Evolutionary conservation across 2,888 invertebrate genomes (phyloP), one percentile per base, ranked within the genome.

Genomic region (Lithophane semibrunnea): DNA sequence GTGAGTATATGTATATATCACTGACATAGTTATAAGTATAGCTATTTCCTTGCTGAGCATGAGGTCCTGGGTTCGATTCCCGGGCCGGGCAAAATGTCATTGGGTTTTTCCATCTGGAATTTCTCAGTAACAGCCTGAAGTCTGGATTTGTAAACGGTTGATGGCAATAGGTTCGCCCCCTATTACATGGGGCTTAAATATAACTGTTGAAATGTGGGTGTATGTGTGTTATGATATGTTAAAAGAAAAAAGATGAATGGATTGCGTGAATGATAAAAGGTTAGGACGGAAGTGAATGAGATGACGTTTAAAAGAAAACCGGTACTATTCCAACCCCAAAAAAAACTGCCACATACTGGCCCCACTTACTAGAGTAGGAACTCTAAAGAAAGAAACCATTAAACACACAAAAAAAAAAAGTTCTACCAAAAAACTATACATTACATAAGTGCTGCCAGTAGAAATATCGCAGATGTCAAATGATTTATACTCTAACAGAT

Each of bases 401-500:
- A 37, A 16, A 63, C 12, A n/a, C 12, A 12, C 21, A 37, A 67
- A 52, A 68, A 29, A 68, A 69, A 63, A 65, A 3, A n/a, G n/a
- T n/a, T 49, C n/a, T 29, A n/a, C 60, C 37, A 24, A 75, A 65
- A 60, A 2, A 24, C 10, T 54, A 63, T 47, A n/a, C 54, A 77
- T 80, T 67, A 67, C 61, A 44, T n/a, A 79, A 70, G 21, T 80
- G 67, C 60, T 78, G 29, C 67, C 12, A 75, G 29, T 68, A 82
- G 78, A 82, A 84, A 86, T 49, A 79, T 86, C 58, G 84, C 91
- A 89, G 88, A 89, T 90, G 88, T 80, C 77, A 84, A 84, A 91
- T 92, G 93, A 93, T 93, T 93, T 93, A 93, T 90, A 83, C 79
- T 84, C 80, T 83, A 77, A 79, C 83, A 87, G 91, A 92, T 92